A percentile compares a stretch with the other conserved stretches of the same genome.
These are phyloP conservation scores for Cossypha dichroa DNA, from an alignment of 2,797 vertebrate species.

Conservation along the genomic window DNA sequence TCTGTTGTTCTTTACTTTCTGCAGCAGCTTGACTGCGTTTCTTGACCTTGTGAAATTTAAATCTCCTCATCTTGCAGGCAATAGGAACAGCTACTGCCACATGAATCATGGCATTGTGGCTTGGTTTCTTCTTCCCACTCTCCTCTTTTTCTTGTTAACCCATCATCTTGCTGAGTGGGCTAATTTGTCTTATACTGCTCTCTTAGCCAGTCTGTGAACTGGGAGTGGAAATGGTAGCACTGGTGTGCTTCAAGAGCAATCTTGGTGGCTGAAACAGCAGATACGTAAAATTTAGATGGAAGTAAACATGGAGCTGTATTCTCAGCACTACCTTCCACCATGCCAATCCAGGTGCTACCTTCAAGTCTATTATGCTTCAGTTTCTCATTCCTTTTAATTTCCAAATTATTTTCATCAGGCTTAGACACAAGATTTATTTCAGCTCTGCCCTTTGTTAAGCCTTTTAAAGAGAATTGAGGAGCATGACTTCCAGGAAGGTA, in stretches of 20 bases:
- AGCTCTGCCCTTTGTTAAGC: neutral
- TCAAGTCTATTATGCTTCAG: neutral
- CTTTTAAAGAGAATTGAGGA: conserved; percentile 14
- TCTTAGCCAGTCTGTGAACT: neutral
- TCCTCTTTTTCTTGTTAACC: neutral
- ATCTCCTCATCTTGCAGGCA: neutral
- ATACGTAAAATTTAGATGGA: neutral
- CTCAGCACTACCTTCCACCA: neutral
- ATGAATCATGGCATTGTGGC: neutral
- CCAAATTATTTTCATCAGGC: neutral
- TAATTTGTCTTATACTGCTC: neutral
- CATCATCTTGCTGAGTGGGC: neutral
- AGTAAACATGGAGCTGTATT: neutral
- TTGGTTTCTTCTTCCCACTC: neutral
- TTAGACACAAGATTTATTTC: neutral
- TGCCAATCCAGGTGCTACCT: neutral
- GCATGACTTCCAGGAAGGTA: neutral
- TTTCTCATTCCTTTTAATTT: neutral
- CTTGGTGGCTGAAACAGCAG: neutral
- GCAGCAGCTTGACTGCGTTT: neutral
- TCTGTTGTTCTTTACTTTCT: neutral
- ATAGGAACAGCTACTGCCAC: neutral
- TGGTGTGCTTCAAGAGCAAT: neutral
- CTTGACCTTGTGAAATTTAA: neutral
- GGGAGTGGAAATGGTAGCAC: neutral